A percentile compares a stretch with the other conserved stretches of the same genome.
phyloP scores from a whole-genome alignment of 1,140 invertebrate species.

The Brachionus calyciflorus region DNA sequence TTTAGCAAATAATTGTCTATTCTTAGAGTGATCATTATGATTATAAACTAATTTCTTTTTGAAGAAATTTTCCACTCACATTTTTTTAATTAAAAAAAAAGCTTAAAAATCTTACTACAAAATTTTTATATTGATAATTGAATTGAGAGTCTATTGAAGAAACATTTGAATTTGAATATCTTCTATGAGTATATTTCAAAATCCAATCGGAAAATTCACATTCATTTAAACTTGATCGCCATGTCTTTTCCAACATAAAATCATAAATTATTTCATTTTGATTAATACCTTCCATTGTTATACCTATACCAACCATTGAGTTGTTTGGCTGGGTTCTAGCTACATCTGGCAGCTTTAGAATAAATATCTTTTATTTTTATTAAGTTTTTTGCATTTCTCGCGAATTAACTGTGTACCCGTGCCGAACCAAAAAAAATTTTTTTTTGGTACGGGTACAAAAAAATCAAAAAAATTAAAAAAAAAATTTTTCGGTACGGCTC shows the following conservation, averaged over 20 bases:
- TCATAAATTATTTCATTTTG: constrained; percentile 91
- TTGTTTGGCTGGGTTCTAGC: constrained; percentile 67
- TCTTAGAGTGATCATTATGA: no score
- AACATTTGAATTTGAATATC: background rate
- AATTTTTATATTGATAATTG: background rate
- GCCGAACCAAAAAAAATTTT: no score
- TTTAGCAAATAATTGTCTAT: constrained; percentile 33
- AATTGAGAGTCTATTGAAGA: background rate
- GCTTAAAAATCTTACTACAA: background rate
- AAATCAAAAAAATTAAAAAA: no score
- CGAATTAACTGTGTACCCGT: background rate
- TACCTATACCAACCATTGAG: constrained; percentile 80
- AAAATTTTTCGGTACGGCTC: no score
- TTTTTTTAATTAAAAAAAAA: constrained; percentile 6
- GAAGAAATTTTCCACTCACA: no score
- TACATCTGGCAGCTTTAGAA: constrained; percentile 66
- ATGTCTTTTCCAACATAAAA: constrained; percentile 77
- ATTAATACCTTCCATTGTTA: constrained; percentile 79
- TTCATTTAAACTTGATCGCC: constrained; percentile 60
- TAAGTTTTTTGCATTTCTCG: background rate
- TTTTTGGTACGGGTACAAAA: no score
- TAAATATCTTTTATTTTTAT: background rate
- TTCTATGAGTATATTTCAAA: constrained; percentile 29
- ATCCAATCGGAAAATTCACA: constrained; percentile 69
- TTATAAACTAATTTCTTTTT: no score